Evolutionary conservation across 2,113 vertebrate species (phyloP), one percentile per base, ranked within the genome.

Genomic region (Mus spicilegus): DNA sequence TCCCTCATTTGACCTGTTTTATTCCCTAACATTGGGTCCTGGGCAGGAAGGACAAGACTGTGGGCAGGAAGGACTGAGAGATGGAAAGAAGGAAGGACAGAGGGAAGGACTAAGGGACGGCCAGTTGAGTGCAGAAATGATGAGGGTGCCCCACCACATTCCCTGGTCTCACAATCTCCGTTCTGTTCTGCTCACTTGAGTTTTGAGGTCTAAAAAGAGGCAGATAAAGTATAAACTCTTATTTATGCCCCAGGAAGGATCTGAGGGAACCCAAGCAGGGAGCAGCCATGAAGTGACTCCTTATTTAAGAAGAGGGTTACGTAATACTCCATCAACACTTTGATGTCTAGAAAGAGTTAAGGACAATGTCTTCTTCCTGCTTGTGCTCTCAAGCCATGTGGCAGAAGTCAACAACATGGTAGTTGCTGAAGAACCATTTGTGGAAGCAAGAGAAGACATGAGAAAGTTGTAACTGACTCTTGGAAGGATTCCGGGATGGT

Each of bases 361-460:
- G 54, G 58, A 56, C 54, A 20, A 5, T 39, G 73, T 67, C 69
- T 72, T 93, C 4, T 91, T 91, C 30, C 49, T 84, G 3, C 46
- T 84, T 95, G 24, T 87, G 73, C 12, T 49, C 33, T 78, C 94
- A 87, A 58, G 36, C 87, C n/a, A 33, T 63, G 33, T 90, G 77
- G 65, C 3, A 26, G 77, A 94, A 85, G 95, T 93, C 13, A 86
- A 72, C 85, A 69, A 65, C n/a, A 26, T 46, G 65, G 73, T 65
- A 91, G 28, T 63, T 94, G 69, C 30, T 93, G n/a, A 90, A 82
- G 54, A 93, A 95, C 42, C 33, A 51, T 84, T 96, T 90, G 75
- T 91, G 92, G 75, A 61, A 77, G 30, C 33, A 88, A 92, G 70
- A 86, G 54, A 88, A 93, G 86, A 76, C 28, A 28, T 26, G 93